Conservation (phyloP, 2,888 invertebrate species). For the Coenonympha glycerion region DNA sequence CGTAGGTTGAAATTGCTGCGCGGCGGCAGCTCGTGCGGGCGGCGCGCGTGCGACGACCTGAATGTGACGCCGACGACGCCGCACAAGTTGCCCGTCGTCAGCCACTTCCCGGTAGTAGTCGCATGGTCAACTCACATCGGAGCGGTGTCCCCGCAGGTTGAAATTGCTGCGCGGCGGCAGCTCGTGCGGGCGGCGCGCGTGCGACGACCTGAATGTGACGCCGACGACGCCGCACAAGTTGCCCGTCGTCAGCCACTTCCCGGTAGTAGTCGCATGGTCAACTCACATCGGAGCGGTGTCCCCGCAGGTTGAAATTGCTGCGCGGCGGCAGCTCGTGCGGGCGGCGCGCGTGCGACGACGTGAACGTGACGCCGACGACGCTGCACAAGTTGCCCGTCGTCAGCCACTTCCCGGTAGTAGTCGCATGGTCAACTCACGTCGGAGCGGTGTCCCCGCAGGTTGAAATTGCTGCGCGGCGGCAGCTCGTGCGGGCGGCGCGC, state of each 20-base stretch:
- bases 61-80: no score
- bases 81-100: no score
- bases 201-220: slow-evolving; percentile 96
- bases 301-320: no score
- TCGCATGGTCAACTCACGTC: slow-evolving; percentile 82
- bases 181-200: slow-evolving; percentile 90
- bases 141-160: slow-evolving; percentile 96
- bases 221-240: slow-evolving; percentile 96
- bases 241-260: slow-evolving; percentile 93
- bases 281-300: slow-evolving; percentile 93
- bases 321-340: slow-evolving; percentile 90
- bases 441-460: slow-evolving; percentile 95
- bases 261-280: slow-evolving; percentile 43
- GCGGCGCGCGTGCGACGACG: slow-evolving; percentile 86
- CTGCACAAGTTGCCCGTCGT: background rate
- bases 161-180: slow-evolving; percentile 95
- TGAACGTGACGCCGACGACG: slow-evolving; percentile 77
- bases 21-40: slow-evolving; percentile 88
- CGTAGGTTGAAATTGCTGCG: slow-evolving; percentile 97
- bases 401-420: slow-evolving; percentile 41
- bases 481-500: slow-evolving; percentile 90
- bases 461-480: slow-evolving; percentile 95
- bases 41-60: slow-evolving; percentile 93
- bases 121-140: slow-evolving; percentile 93
- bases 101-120: no score